Percentiles rank a stretch among this genome's conserved stretches.
Conservation (phyloP, 2,113 vertebrate species). For the Centrocercus urophasianus region DNA sequence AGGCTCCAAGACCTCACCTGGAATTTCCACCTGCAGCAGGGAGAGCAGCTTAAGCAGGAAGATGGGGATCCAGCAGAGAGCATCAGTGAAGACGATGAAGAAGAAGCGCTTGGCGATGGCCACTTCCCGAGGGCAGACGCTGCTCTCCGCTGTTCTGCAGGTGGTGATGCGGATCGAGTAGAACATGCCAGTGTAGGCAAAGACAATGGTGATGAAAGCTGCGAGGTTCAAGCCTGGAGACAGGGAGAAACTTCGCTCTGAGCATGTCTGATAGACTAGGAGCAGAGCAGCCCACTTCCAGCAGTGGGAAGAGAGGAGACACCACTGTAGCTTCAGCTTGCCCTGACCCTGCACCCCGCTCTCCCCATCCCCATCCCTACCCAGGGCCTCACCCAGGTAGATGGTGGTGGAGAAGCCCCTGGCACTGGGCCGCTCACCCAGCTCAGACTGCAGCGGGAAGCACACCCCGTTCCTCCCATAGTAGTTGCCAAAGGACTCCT, state of each 20-base stretch:
- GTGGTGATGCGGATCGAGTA: constrained; percentile 61
- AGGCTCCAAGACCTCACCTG: constrained; percentile 51
- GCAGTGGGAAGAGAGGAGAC: not conserved
- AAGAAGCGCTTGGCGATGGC: constrained; percentile 69
- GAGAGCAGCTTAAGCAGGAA: constrained; percentile 73
- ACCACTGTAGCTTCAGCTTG: accelerated
- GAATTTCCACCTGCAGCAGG: constrained; percentile 70
- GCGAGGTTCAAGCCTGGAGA: not conserved
- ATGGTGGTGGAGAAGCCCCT: constrained; percentile 64
- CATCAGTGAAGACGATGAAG: constrained; percentile 71
- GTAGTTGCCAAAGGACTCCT: constrained; percentile 73
- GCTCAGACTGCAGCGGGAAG: constrained; percentile 73
- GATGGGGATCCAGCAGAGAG: constrained; percentile 79
- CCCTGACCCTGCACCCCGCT: not conserved
- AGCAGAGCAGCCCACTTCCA: not conserved
- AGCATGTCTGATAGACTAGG: not conserved
- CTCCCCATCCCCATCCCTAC: accelerated
- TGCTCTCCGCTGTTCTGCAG: not conserved
- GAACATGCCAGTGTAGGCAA: constrained; percentile 73
- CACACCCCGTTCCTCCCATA: constrained; percentile 75
- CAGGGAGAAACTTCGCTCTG: not conserved
- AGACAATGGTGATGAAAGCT: constrained; percentile 72
- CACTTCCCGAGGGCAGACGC: constrained; percentile 51
- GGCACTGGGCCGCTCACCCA: constrained; percentile 59
- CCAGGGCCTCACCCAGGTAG: constrained; percentile 69